phyloP scores from a whole-genome alignment of 2,888 invertebrate species.

The Stegana nigrithorax region DNA sequence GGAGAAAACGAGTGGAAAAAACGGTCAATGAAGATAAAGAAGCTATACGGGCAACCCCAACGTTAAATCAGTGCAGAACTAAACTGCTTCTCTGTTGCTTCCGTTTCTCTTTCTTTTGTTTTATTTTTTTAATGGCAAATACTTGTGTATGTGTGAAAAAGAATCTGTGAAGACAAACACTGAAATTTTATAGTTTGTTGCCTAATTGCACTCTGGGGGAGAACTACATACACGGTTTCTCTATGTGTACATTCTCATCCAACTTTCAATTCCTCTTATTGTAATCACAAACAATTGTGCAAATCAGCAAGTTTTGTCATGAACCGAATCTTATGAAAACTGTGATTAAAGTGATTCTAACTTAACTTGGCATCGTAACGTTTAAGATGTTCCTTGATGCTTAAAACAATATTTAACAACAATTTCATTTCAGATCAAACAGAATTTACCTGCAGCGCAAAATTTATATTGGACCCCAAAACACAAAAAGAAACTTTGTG shows the following conservation, averaged over 20 bases:
- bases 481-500: conserved; percentile 1
- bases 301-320: too few relatives aligned
- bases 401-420: too few relatives aligned
- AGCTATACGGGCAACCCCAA: neutral
- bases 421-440: conserved; percentile 46
- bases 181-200: conserved; percentile 65
- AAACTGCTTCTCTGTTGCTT: too few relatives aligned
- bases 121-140: too few relatives aligned
- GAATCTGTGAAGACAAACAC: conserved; percentile 56
- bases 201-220: conserved; percentile 64
- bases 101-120: too few relatives aligned
- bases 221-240: conserved; percentile 18
- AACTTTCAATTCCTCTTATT: conserved; percentile 34
- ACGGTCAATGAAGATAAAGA: neutral
- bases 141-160: conserved; percentile 38
- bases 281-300: conserved; percentile 61
- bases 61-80: conserved; percentile 10
- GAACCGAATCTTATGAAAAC: conserved; percentile 49
- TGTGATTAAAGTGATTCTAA: conserved; percentile 48
- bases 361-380: too few relatives aligned
- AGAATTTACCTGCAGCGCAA: conserved; percentile 48
- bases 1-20: neutral
- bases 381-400: too few relatives aligned
- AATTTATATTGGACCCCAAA: conserved; percentile 31
- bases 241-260: too few relatives aligned